Evolutionary conservation across 2,113 vertebrate genomes (phyloP), one percentile per base, ranked within the genome.

Genomic region (Tretioscincus oriximinensis): DNA sequence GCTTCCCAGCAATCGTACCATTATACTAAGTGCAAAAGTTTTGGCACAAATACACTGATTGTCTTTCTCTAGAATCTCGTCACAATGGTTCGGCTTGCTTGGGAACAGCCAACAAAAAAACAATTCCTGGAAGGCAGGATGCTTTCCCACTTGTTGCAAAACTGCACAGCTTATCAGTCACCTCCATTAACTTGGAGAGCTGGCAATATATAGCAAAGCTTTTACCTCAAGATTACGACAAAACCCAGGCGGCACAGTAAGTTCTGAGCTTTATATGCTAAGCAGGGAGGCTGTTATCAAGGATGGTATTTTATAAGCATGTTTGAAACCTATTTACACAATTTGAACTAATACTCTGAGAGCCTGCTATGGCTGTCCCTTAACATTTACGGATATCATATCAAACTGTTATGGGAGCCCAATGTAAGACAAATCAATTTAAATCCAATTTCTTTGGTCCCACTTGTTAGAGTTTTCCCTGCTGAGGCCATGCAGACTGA

Each of bases 341-440:
- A 75, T 3, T 58, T 20, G 31, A 90, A 31, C 28, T 80, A 66
- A 65, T 77, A 54, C 61, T 65, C 76, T 58, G 26, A 24, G 67
- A 81, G 77, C 47, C 83, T 75, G 64, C 26, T 78, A 72, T 16
- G 35, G 77, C 61, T 63, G 60, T 63, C 71, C 49, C 24, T 35
- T 60, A 22, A n/a, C 60, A 78, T 83, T 78, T 86, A 81, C 68
- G 2, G 0, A 11, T 78, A 79, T 10, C 0, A 74, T 77, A 84
- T 86, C 64, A 81, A 84, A 28, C 45, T 78, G 5, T n/a, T 51
- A 54, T 0, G 68, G 35, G 84, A 67, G 3, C 22, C 74, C 58
- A 18, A 35, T 22, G 5, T 21, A 81, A 35, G 31, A 75, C 20
- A 85, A 88, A 86, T 76, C 78, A 85, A 82, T 76, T 82, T 71